Base-by-base conservation (phyloP, 2,888 invertebrate genomes). In the Masnerella sp. region DNA sequence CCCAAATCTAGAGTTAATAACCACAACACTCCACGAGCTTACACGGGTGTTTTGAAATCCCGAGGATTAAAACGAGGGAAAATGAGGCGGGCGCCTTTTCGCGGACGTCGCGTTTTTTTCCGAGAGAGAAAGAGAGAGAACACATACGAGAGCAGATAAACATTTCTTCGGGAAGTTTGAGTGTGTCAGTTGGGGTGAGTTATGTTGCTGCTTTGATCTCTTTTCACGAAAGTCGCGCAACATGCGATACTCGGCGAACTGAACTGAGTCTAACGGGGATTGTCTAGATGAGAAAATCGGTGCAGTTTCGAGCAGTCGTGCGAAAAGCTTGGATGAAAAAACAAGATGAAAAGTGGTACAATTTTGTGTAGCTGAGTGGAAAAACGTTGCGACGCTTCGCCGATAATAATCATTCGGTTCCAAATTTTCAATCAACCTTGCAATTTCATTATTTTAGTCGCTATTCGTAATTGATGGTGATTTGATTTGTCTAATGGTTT, bases 111-210 rank as follows among this genome's bases (percentile, higher is more conserved):
- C 61, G 40, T 61, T 58, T 68, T n/a, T n/a, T 68, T 42, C 64
- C 30, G 58, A 58, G 62, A 69, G 59, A 68, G 62, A 68, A 59
- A 58, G 67, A 64, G 73, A 68, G 54, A 68, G 67, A 67, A 36
- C 28, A 61, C 62, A 65, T 45, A 36, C 56, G 65, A 74, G 59
- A 71, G 71, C 38, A 43, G 68, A 74, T 69, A 71, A 71, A 58
- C 61, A 64, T 38, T 56, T 65, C 59, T 51, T 65, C 36, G 65
- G 45, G 52, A 43, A 70, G 67, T 49, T 59, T 43, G 65, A 75
- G 71, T 76, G 83, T 82, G 83, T 82, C 82, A 84, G 81, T 83
- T 82, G 82, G 81, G 81, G 78, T 78, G 79, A 80, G 81, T 79
- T 77, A 78, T 78, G 77, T 73, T 62, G 58, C 42, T 49, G 52